Conservation (phyloP, 2,888 invertebrate genomes). For the Cartodere bifasciata region DNA sequence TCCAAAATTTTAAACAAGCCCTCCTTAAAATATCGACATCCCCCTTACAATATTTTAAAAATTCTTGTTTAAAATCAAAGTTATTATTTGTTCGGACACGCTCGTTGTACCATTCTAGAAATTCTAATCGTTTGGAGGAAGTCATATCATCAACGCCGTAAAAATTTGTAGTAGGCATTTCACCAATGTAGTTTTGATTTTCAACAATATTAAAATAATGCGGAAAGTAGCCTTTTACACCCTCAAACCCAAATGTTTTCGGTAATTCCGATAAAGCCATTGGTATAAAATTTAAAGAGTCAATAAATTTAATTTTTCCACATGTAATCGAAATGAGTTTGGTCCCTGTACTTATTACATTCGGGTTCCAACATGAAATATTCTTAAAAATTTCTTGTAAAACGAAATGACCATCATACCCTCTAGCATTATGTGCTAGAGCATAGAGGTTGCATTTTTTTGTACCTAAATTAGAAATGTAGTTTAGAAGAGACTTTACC, state of each 20-base stretch:
- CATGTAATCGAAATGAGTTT: constrained; percentile 10
- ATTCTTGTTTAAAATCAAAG: constrained; percentile 21
- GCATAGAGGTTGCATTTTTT: no score
- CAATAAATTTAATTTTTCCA: constrained; percentile 11
- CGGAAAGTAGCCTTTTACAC: constrained; percentile 17
- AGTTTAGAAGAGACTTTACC: no score
- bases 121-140: constrained; percentile 2
- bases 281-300: constrained; percentile 12
- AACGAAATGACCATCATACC: constrained; percentile 11
- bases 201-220: constrained; percentile 15
- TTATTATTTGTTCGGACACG: constrained; percentile 8
- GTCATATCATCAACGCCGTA: constrained; percentile 10
- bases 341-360: constrained; percentile 8
- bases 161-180: constrained; percentile 10
- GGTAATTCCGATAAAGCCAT: constrained; percentile 8
- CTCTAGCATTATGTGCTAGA: constrained; percentile 11
- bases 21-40: constrained; percentile 21
- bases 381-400: constrained; percentile 7
- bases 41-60: constrained; percentile 17
- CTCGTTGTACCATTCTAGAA: constrained; percentile 13
- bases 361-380: constrained; percentile 7
- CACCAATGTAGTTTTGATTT: constrained; percentile 12
- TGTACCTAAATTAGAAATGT: no score
- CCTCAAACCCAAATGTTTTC: constrained; percentile 9
- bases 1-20: constrained; percentile 20